Evolutionary conservation across 2,113 vertebrate species (phyloP), one percentile per base, ranked within the genome.

Genomic region (Poicephalus gulielmi): DNA sequence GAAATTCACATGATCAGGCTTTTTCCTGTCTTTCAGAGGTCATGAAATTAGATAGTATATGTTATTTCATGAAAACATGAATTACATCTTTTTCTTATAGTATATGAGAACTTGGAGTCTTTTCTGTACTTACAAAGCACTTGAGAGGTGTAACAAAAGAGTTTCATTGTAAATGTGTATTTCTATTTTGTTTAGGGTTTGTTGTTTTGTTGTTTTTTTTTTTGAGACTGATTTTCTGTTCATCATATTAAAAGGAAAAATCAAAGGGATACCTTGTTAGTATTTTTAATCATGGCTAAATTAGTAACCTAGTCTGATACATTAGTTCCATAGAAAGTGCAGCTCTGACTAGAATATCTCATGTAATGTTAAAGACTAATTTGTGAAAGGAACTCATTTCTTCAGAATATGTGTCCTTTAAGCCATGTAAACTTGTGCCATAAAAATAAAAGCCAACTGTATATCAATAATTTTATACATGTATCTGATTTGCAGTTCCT

Each of bases 71-170:
- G n/a, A 77, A 91, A 93, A 83, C 35, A 69, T 4, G 0, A 74
- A 80, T 80, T 53, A 27, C 25, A 20, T 57, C 22, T 47, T 82
- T 88, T 94, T 6, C 22, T 86, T 63, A 8, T 59, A 57, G 33
- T 47, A 14, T n/a, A 49, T 68, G 33, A 86, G 13, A 60, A 27
- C 22, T 44, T 41, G 7, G 41, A 67, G 41, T 20, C 5, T 80
- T 91, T 89, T 68, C 24, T 69, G 18, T 89, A 46, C 41, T 87
- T 76, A 22, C 1, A 39, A 35, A 84, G 78, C 85, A 37, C 85
- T 93, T 90, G 75, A 88, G 67, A 96, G 49, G 41, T 86, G 14
- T 90, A 77, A 74, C 53, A n/a, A 73, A 85, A 85, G 73, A 50
- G 44, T 70, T 57, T 43, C 53, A 33, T 90, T 74, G 20, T 59